Base-by-base conservation (phyloP, 2,888 invertebrate species). In the Drosophila mimetica region DNA sequence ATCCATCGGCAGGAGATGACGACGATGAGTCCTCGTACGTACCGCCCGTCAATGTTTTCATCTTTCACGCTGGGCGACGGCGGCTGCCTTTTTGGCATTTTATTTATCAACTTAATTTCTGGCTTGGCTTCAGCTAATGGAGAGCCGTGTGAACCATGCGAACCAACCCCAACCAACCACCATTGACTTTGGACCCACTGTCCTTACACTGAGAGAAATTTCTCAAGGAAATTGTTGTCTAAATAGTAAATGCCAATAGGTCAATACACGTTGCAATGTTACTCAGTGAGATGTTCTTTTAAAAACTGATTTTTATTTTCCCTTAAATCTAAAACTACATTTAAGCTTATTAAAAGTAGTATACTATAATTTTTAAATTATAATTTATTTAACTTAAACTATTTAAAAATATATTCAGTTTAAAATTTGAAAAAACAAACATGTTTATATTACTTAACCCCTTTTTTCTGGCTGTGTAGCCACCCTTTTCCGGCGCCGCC, bases 91-190 rank as follows among this genome's bases (percentile, higher is more conserved):
- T 82, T 78, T 66, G 63, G 18, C 73, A 75, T 75, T 81, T 79
- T 80, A 75, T 86, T 85, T 85, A 82, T 80, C 77, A 86, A 85
- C 75, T 80, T 87, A 85, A 85, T 87, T 87, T 79, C 41, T 28
- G 65, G 64, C 64, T 75, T 72, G 78, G 76, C 81, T 86, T 79
- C 59, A 51, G 84, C 88, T 86, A 83, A 79, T 83, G 84, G 86
- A 83, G 61, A 42, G 32, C 32, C 53, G 28, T 32, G 42, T 30
- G 30, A 53, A 14, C 32, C 53, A 44, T 32, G 42, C 2, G 48
- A 28, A 50, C 11, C 50, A 36, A n/a, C 9, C 13, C 25, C 22
- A 44, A 14, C 25, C 39, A 18, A 44, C 61, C 61, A 60, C 42
- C 59, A 14, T 16, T 39, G 52, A 52, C 52, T 39, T 11, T 8